Percentiles rank a stretch among this genome's conserved stretches.
These are phyloP conservation scores for Megaceryle maxima DNA, from an alignment of 2,113 vertebrate species.

Conservation along the genomic window DNA sequence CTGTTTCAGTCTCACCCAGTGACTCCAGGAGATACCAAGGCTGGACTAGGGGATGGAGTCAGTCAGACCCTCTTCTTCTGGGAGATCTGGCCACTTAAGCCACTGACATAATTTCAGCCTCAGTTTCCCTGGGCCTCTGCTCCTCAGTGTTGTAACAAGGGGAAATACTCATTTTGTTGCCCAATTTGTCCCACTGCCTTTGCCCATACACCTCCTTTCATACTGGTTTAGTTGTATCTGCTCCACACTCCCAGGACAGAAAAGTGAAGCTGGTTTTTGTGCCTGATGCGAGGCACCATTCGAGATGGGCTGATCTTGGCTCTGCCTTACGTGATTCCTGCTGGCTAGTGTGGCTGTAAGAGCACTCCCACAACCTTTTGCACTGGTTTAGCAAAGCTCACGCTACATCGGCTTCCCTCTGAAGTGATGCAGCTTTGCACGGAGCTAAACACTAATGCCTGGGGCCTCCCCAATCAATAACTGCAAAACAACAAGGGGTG, in stretches of 20 bases:
- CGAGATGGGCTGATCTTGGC: background rate
- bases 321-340: rapidly evolving
- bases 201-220: background rate
- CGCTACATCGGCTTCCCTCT: background rate
- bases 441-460: background rate
- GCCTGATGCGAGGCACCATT: background rate
- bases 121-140: background rate
- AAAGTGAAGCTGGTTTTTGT: background rate
- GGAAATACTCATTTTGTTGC: background rate
- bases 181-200: rapidly evolving
- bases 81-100: background rate
- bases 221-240: background rate
- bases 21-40: background rate
- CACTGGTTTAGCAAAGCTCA: background rate
- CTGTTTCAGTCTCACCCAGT: background rate
- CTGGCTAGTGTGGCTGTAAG: background rate
- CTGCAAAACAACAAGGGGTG: background rate
- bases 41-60: background rate
- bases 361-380: background rate
- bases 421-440: background rate
- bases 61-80: background rate
- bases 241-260: background rate
- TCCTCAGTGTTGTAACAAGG: background rate
- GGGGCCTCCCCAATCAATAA: background rate
- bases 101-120: background rate